Base-by-base conservation (phyloP, 2,113 vertebrate genomes). In the Epinephelus fuscoguttatus region DNA sequence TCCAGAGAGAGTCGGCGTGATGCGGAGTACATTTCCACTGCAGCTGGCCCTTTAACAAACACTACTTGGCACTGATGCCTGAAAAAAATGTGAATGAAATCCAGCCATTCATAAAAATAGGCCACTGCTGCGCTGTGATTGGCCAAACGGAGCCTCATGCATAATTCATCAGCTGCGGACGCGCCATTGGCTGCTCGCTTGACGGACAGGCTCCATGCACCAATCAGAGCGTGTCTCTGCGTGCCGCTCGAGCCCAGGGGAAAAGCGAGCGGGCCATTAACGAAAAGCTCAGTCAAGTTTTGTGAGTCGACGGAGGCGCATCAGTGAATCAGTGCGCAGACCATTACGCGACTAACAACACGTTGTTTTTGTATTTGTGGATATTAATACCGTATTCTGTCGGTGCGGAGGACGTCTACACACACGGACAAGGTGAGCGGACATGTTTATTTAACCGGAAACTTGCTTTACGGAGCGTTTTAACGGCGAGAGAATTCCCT, bases 71-170 rank as follows among this genome's bases (percentile, higher is more conserved):
- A 52, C n/a, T 69, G 80, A 87, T 2, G 82, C 55, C 12, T 69
- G 73, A 76, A 84, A 88, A 85, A 91, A 86, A 84, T 76, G 75
- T 96, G 95, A 96, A 96, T 96, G 95, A 96, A 96, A 94, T 93
- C 92, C 89, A 95, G 87, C 94, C 96, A 96, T 96, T 96, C 95
- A 96, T 95, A 95, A 96, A 96, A 94, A 95, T 90, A 95, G 92
- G 85, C 79, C 89, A 14, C 40, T 57, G 73, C 19, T 18, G 69
- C 69, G 63, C 84, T 70, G 61, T 59, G 92, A 96, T 95, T 96
- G 95, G 96, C 56, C 66, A 7, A 55, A 11, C 3, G 3, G 17
- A 3, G 10, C 5, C 10, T 87, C 1, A 57, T 93, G 56, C 27
- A 94, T 94, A 87, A 92, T 90, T 85, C 56, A 91, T 70, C 0